These are phyloP conservation scores for Dipodomys merriami DNA, from an alignment of 2,113 vertebrate species.

Conservation along the genomic window DNA sequence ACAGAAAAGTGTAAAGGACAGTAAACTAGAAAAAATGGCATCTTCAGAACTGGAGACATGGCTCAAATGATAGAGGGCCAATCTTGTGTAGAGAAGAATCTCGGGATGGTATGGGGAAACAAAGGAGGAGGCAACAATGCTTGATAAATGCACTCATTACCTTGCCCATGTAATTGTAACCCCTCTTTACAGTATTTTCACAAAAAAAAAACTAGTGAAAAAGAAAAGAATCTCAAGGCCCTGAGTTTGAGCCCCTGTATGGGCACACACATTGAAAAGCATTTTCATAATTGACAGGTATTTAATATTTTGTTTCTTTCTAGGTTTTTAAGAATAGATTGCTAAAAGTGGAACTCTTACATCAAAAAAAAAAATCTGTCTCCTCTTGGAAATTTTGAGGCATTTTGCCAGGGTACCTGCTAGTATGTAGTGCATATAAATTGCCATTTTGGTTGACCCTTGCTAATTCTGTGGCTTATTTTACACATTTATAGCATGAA, in stretches of 20 bases:
- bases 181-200: too few species aligned
- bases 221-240: too few species aligned
- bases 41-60: too few species aligned
- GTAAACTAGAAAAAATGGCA: too few species aligned
- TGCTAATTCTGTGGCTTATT: not conserved
- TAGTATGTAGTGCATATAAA: not conserved
- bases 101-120: too few species aligned
- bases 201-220: too few species aligned
- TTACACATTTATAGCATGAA: constrained; percentile 30
- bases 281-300: not conserved
- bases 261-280: not conserved
- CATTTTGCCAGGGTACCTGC: not conserved
- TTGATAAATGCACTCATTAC: too few species aligned
- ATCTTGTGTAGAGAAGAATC: too few species aligned
- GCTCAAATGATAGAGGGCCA: too few species aligned
- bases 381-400: not conserved
- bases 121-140: too few species aligned
- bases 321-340: constrained; percentile 11
- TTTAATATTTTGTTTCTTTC: not conserved
- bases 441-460: not conserved
- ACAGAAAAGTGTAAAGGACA: constrained; percentile 27
- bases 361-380: constrained; percentile 43
- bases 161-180: too few species aligned
- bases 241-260: not conserved
- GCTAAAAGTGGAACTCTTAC: not conserved